Base-by-base conservation (phyloP, 2,888 invertebrate species). In the Odontomyia ornata region DNA sequence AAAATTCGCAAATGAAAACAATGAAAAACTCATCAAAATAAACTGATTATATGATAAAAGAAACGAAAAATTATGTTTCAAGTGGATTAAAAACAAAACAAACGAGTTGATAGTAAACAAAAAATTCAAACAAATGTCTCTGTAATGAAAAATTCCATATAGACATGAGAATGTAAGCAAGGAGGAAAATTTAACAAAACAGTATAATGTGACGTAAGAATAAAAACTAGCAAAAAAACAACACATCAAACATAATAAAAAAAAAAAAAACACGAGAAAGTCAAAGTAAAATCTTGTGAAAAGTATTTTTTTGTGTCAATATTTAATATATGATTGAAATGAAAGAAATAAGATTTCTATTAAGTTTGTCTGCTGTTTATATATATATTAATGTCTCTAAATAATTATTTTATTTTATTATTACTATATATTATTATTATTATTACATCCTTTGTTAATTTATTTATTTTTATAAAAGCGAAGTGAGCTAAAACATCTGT, bases 391-490 rank as follows among this genome's bases (percentile, higher is more conserved):
- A 15, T 57, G 30, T 73, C n/a, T 71, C 36, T 71, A 25, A 47
- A 25, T 71, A 25, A 47, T 71, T 47, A 47, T 71, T 71, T 47
- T 71, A 71, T 71, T 71, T 46, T 47, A 18, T 52, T 13, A 15
- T 15, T 52, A 52, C 47, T n/a, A 9, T 60, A 18, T 60, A 52
- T n/a, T 60, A 27, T 47, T 11, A 23, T 30, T 47, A 47, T 71
- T 52, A 56, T 56, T n/a, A 28, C 52, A 18, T 73, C 21, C 23
- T 56, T 27, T 57, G 57, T 73, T 73, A 73, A 73, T 60, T 73
- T 73, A 73, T 73, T 73, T 60, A 73, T 73, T 73, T 72, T 73
- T 57, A 36, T 60, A 60, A 73, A 57, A 57, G 13, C 13, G 36
- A 71, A 21, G 21, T 21, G 43, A 21, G 25, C 28, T 27, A 28